A percentile compares a stretch with the other conserved stretches of the same genome.
phyloP scores from a whole-genome alignment of 2,797 vertebrate genomes.

The Cygnus olor region DNA sequence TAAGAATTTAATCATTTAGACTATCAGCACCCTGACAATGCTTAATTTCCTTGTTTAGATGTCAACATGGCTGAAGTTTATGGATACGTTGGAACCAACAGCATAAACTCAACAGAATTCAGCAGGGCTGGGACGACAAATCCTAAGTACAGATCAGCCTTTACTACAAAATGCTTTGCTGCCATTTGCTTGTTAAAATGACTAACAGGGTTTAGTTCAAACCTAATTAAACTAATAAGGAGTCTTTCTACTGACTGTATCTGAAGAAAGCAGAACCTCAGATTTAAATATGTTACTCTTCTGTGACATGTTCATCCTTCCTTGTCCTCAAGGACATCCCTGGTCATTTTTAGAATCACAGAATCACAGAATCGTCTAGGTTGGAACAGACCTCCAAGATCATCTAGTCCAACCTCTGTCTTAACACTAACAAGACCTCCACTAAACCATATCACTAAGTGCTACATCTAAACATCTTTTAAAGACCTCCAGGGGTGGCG shows the following conservation, averaged over 20 bases:
- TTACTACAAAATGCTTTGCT: neutral
- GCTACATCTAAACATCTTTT: too few species aligned
- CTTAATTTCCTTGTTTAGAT: neutral
- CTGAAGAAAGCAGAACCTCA: neutral
- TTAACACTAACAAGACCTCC: too few species aligned
- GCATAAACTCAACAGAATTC: neutral
- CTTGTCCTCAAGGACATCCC: neutral
- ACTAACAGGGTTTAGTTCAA: neutral
- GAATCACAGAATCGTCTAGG: too few species aligned
- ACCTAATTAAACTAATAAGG: neutral
- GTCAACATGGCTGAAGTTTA: neutral
- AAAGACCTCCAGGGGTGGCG: too few species aligned
- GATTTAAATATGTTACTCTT: neutral
- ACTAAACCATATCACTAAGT: too few species aligned
- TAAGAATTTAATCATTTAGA: neutral
- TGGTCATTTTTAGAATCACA: neutral
- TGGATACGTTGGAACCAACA: neutral
- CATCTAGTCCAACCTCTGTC: too few species aligned
- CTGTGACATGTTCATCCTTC: neutral
- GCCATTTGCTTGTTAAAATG: neutral
- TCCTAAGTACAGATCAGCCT: neutral
- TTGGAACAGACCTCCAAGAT: too few species aligned
- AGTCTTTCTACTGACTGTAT: neutral
- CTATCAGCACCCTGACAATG: neutral
- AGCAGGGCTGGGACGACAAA: neutral